Conservation (phyloP, 2,888 invertebrate genomes). For the Acanthacorydalis orientalis region DNA sequence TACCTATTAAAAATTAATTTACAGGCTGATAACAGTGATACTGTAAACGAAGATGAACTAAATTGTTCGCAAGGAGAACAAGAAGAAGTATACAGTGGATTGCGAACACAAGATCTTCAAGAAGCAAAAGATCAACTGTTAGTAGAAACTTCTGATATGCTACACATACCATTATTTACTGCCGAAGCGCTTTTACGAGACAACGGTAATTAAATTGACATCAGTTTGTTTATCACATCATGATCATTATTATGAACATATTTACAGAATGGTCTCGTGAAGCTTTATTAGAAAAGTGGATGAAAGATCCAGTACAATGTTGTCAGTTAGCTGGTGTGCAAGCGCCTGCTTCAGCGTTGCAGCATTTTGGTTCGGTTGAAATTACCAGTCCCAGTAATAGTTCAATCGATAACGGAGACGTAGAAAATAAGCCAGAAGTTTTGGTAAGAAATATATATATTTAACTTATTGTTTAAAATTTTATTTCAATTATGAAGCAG, state of each 20-base stretch:
- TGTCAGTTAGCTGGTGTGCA: conserved; percentile 49
- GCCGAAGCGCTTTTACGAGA: conserved; percentile 49
- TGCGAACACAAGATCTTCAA: conserved; percentile 47
- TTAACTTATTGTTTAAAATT: neutral
- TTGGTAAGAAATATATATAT: neutral
- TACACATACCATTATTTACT: conserved; percentile 49
- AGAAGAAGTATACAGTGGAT: conserved; percentile 38
- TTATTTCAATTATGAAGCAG: neutral
- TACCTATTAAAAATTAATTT: conserved; percentile 7
- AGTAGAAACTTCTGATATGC: conserved; percentile 54
- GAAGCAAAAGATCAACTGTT: conserved; percentile 52
- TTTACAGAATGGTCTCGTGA: conserved; percentile 49
- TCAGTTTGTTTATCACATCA: neutral
- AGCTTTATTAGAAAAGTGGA: conserved; percentile 46
- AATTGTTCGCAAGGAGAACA: conserved; percentile 20
- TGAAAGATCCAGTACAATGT: conserved; percentile 43
- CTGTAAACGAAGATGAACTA: conserved; percentile 32
- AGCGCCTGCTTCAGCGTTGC: conserved; percentile 34
- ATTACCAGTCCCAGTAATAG: conserved; percentile 18
- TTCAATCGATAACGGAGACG: neutral
- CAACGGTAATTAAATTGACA: conserved; percentile 32
- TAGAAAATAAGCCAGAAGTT: conserved; percentile 1
- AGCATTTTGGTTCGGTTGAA: conserved; percentile 22
- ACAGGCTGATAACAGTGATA: conserved; percentile 28
- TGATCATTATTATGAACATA: neutral